These are phyloP conservation scores for Greenwoodochromis staneri DNA, from an alignment of 2,113 vertebrate species.

Conservation along the genomic window DNA sequence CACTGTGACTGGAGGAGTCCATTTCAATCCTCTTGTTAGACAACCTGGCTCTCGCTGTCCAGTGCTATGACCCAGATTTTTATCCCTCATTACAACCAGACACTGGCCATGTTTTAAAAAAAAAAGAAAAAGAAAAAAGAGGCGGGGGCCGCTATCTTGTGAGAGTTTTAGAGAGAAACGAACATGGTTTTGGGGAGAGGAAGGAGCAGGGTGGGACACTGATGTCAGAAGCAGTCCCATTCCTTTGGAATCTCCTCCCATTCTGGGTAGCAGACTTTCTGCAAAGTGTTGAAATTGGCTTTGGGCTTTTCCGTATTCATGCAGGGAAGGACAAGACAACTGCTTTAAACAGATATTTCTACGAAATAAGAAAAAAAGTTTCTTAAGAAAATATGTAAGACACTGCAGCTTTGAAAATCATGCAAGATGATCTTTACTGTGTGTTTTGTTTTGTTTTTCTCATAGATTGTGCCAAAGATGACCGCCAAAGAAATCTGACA, in stretches of 20 bases:
- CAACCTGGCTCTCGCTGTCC: background rate
- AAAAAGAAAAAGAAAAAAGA: background rate
- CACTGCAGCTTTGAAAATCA: background rate
- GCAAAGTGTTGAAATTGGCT: slow-evolving; percentile 13
- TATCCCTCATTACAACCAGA: background rate
- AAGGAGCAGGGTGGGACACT: slow-evolving; percentile 15
- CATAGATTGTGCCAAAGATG: slow-evolving; percentile 28
- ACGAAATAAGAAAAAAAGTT: background rate
- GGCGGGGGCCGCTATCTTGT: slow-evolving; percentile 15
- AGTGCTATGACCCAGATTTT: background rate
- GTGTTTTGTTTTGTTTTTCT: background rate
- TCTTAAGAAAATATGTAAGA: background rate
- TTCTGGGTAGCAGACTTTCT: slow-evolving; percentile 19
- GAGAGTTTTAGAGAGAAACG: slow-evolving; percentile 13
- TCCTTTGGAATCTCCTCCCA: slow-evolving; percentile 64
- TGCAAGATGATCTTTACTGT: background rate
- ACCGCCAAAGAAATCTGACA: slow-evolving; percentile 23
- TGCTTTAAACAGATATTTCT: background rate
- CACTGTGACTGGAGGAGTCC: slow-evolving; percentile 33
- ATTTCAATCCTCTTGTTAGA: slow-evolving; percentile 20
- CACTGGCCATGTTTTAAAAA: background rate
- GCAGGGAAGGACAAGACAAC: background rate
- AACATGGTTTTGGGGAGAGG: slow-evolving; percentile 34
- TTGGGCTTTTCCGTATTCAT: slow-evolving; percentile 36
- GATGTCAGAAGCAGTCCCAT: slow-evolving; percentile 58